A percentile compares a stretch with the other conserved stretches of the same genome.
These are phyloP conservation scores for Eumaeus atala DNA, from an alignment of 1,140 invertebrate species.

Conservation along the genomic window DNA sequence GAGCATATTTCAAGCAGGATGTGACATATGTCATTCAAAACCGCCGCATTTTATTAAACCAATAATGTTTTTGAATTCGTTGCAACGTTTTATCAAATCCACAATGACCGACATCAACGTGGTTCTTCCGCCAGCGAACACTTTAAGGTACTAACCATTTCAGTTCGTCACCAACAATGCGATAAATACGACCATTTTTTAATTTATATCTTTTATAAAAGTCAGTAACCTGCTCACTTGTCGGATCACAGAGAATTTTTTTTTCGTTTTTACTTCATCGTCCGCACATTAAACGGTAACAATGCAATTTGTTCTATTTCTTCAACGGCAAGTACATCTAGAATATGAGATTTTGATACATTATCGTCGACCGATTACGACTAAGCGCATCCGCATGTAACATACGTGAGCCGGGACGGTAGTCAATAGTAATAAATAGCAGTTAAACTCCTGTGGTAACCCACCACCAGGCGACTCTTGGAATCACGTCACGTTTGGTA, in stretches of 20 bases:
- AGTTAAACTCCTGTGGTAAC: neutral
- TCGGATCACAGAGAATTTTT: slow-evolving; percentile 25
- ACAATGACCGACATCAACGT: slow-evolving; percentile 45
- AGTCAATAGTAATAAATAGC: slow-evolving; percentile 11
- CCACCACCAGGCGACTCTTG: slow-evolving; percentile 15
- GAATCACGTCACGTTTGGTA: slow-evolving; percentile 25
- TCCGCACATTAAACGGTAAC: slow-evolving; percentile 30
- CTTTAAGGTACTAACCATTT: slow-evolving; percentile 21
- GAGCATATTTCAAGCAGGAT: slow-evolving; percentile 25
- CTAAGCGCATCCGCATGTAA: slow-evolving; percentile 10
- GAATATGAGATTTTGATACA: slow-evolving; percentile 15
- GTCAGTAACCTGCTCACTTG: slow-evolving; percentile 23
- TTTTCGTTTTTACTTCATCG: slow-evolving; percentile 25
- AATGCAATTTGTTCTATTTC: slow-evolving; percentile 27
- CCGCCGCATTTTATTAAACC: slow-evolving; percentile 35
- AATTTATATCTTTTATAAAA: slow-evolving; percentile 34
- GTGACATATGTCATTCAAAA: slow-evolving; percentile 33
- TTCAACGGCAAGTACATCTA: neutral
- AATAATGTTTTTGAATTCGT: slow-evolving; percentile 34
- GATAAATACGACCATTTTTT: slow-evolving; percentile 33
- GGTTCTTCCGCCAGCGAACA: slow-evolving; percentile 32
- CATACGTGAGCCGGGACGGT: slow-evolving; percentile 24
- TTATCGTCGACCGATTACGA: neutral
- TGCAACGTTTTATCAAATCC: slow-evolving; percentile 37
- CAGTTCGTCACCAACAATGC: slow-evolving; percentile 20